phyloP scores from a whole-genome alignment of 2,113 vertebrate species.

The Lasiurus cinereus region DNA sequence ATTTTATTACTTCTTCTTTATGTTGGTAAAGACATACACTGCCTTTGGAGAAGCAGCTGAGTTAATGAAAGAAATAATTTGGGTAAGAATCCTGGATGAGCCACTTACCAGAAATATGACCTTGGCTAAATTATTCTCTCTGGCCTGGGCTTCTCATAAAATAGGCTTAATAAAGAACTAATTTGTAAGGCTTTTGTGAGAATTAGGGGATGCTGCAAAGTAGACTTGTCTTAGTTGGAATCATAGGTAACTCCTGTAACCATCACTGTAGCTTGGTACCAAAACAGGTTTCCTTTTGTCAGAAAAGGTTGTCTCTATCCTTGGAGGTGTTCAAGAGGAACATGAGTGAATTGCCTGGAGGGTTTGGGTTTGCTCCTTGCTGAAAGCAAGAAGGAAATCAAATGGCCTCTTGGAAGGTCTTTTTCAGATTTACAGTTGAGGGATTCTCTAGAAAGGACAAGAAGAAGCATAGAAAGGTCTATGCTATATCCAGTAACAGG shows the following conservation, averaged over 20 bases:
- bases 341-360: neutral
- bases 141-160: slow-evolving; percentile 40
- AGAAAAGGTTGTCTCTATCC: neutral
- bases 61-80: slow-evolving; percentile 14
- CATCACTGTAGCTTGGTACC: neutral
- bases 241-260: neutral
- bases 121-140: slow-evolving; percentile 55
- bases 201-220: neutral
- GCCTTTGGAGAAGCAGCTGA: neutral
- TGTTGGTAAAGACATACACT: slow-evolving; percentile 20
- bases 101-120: neutral
- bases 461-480: neutral
- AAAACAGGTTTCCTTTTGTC: slow-evolving; percentile 44
- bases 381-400: slow-evolving; percentile 15
- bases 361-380: neutral
- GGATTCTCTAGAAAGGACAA: neutral
- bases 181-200: slow-evolving; percentile 1
- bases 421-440: neutral
- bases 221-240: neutral
- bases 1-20: slow-evolving; percentile 42
- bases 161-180: slow-evolving; percentile 4
- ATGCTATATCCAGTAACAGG: neutral
- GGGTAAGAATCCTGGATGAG: neutral
- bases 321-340: slow-evolving; percentile 5
- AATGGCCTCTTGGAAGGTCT: slow-evolving; percentile 40